Percentiles rank a stretch among this genome's conserved stretches.
Conservation (phyloP, 1,140 invertebrate species). For the Drosophila ohnishii region DNA sequence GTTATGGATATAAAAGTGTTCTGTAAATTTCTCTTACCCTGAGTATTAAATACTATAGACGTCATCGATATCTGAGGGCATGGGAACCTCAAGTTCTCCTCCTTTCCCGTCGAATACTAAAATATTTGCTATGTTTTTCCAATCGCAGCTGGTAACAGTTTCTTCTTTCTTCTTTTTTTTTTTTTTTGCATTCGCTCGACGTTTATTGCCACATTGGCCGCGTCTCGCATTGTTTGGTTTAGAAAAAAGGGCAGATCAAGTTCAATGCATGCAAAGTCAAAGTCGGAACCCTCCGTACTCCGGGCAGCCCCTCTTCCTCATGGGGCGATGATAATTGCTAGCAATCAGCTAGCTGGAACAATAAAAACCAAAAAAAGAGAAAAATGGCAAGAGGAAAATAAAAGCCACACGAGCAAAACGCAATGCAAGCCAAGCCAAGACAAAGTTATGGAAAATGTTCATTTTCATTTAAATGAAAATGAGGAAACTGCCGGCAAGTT, state of each 20-base stretch:
- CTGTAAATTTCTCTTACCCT: background rate
- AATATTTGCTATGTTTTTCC: background rate
- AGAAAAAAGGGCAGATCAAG: constrained; percentile 48
- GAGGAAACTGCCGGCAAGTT: constrained; percentile 71
- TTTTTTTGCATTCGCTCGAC: constrained; percentile 29
- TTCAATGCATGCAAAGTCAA: constrained; percentile 60
- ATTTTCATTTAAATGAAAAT: constrained; percentile 73
- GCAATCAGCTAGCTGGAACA: constrained; percentile 67
- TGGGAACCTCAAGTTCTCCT: background rate
- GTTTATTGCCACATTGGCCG: constrained; percentile 39
- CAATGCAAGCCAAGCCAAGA: constrained; percentile 35
- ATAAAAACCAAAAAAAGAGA: constrained; percentile 36
- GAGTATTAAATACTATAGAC: background rate
- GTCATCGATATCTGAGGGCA: background rate
- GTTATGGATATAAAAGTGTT: background rate
- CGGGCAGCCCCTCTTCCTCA: background rate
- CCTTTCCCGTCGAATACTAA: background rate
- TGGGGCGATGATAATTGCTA: constrained; percentile 51
- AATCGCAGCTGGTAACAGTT: constrained; percentile 7
- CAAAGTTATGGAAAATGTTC: constrained; percentile 62
- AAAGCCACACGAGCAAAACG: constrained; percentile 47
- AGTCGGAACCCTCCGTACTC: constrained; percentile 26
- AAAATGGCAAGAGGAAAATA: constrained; percentile 41
- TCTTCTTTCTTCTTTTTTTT: too few species aligned
- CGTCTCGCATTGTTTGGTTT: constrained; percentile 35